Conservation (phyloP, 2,113 vertebrate species). For the Xyrauchen texanus region DNA sequence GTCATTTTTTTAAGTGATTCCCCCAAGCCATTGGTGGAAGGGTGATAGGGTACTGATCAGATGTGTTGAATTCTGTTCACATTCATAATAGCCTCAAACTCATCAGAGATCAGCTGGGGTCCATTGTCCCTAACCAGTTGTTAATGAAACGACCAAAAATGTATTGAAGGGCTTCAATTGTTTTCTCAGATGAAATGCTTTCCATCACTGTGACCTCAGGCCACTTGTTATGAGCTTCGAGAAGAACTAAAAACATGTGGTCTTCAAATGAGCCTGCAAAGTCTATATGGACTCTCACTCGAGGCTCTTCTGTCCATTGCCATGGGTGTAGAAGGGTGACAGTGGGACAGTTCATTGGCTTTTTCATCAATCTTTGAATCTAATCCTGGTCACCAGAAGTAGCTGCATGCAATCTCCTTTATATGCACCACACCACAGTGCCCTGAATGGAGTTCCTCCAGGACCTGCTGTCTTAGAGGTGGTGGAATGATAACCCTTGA, state of each 20-base stretch:
- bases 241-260: not conserved
- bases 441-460: conserved; percentile 15
- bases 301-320: not conserved
- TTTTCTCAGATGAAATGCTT: conserved; percentile 4
- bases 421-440: conserved; percentile 1
- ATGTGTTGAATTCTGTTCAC: conserved; percentile 34
- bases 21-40: not conserved
- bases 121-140: conserved; percentile 44
- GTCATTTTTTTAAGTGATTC: not conserved
- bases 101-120: conserved; percentile 20
- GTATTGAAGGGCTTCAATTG: not conserved
- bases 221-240: conserved; percentile 40
- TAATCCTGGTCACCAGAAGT: not conserved
- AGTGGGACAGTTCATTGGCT: not conserved
- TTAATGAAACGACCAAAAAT: not conserved
- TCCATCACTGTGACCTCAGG: not conserved
- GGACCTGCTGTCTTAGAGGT: not conserved
- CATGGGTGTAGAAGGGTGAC: not conserved
- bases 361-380: not conserved
- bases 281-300: not conserved
- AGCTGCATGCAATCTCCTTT: not conserved
- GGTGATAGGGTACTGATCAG: conserved; percentile 25
- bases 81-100: conserved; percentile 14
- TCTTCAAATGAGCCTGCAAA: not conserved
- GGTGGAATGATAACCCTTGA: conserved; percentile 17